Conservation (phyloP, 2,797 vertebrate species). For the Scyliorhinus canicula region DNA sequence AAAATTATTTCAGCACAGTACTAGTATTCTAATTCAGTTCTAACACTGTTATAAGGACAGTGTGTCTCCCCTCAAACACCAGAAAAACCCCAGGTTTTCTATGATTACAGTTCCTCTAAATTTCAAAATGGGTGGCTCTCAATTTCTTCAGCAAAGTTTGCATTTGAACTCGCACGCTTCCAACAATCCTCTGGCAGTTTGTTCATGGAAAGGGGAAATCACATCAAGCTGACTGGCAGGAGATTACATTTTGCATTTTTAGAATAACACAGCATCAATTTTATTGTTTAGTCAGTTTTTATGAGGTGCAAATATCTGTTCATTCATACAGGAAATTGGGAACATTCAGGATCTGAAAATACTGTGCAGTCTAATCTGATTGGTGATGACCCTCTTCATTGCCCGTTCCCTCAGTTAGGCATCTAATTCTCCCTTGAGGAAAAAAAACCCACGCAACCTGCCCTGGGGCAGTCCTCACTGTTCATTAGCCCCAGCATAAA, state of each 20-base stretch:
- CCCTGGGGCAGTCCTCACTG: not conserved
- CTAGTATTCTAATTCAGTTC: too few relatives aligned
- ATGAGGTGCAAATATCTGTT: not conserved
- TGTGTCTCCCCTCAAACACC: not conserved
- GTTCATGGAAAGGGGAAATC: not conserved
- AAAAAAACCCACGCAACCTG: not conserved
- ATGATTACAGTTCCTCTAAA: not conserved
- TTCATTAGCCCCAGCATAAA: not conserved
- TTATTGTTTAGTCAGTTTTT: not conserved
- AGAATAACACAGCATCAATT: not conserved
- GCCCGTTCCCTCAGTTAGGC: not conserved
- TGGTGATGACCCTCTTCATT: not conserved
- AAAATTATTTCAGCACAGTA: not conserved
- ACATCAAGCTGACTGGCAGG: not conserved
- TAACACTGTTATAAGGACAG: not conserved
- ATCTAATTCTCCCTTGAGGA: not conserved
- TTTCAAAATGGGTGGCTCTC: not conserved
- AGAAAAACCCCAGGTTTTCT: not conserved
- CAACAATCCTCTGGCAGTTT: not conserved
- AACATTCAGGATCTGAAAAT: not conserved
- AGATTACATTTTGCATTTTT: not conserved
- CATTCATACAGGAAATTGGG: not conserved
- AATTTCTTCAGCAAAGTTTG: not conserved
- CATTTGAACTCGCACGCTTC: not conserved
- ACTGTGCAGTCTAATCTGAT: not conserved